Evolutionary conservation across 2,797 vertebrate species (phyloP), one percentile per base, ranked within the genome.

Genomic region (Chiroxiphia lanceolata): DNA sequence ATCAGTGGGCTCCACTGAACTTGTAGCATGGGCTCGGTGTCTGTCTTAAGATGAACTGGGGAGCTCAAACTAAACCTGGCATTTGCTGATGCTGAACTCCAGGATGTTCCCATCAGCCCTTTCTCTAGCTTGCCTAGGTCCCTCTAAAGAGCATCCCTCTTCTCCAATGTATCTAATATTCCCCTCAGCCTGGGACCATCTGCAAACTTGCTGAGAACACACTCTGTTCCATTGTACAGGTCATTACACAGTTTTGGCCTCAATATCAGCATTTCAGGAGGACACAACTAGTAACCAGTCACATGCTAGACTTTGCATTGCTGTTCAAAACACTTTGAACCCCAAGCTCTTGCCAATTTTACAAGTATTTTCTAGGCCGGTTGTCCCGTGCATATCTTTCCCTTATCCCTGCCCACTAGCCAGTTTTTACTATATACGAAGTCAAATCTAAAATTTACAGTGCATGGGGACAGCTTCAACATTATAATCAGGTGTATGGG

Each of bases 381-480:
- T 60, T 75, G 45, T 19, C 34, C 36, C 33, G 2, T 16, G 9
- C 11, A 1, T 64, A 47, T 40, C 25, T 59, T 86, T 59, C 20
- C 33, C 17, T 38, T 50, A 74, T 25, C 27, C 18, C 7, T 38
- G 33, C 16, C 33, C 19, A 38, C 22, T 25, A 60, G 19, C 5
- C 67, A 71, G 17, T 44, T 93, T 80, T 77, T 60, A 48, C 11
- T 19, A 1, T 19, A 60, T 14, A 19, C 56, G 21, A 90, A 77
- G 9, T 3, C 34, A 57, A 75, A 63, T 48, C 23, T 42, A 45
- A 83, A 67, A 65, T 26, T 61, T 85, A 8, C 18, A 72, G 9
- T n/a, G n/a, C 2, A 1, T 3, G 5, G 31, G 33, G n/a, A 48
- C 26, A 60, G 3, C 18, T 83, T 45, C 2, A 5, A 53, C 0